Conservation (phyloP, 2,797 vertebrate species). For the Poecilia picta region DNA sequence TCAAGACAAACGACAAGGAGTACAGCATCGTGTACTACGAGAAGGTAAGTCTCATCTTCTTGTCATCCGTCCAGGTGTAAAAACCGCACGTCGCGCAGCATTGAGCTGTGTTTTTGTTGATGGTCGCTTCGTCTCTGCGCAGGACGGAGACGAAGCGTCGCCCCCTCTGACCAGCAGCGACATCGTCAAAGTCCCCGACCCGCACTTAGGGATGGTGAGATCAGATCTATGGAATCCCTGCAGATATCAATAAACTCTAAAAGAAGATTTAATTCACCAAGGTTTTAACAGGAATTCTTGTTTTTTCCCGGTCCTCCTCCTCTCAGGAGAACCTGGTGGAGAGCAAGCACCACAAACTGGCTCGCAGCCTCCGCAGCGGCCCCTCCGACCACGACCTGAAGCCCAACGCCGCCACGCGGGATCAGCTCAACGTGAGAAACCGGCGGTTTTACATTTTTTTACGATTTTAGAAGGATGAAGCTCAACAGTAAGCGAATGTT, state of each 20-base stretch:
- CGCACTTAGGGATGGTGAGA: constrained; percentile 97
- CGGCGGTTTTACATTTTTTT: accelerated
- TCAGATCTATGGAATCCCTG: neutral
- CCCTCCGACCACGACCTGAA: constrained; percentile 98
- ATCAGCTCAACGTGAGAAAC: constrained; percentile 93
- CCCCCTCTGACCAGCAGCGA: constrained; percentile 90
- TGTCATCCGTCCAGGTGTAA: neutral
- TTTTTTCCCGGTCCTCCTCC: neutral
- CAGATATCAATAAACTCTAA: neutral
- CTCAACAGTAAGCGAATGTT: neutral
- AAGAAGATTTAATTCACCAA: neutral
- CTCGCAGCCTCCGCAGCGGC: constrained; percentile 95
- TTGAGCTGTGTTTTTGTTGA: neutral
- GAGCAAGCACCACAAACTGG: constrained; percentile 98
- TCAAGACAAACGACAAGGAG: constrained; percentile 93
- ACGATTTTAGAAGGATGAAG: neutral
- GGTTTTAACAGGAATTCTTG: neutral
- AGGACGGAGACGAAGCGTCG: constrained; percentile 94
- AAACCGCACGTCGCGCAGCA: neutral
- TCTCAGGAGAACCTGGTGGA: constrained; percentile 94
- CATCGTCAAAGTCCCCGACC: constrained; percentile 97
- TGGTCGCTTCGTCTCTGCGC: constrained; percentile 14
- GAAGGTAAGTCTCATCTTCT: constrained; percentile 82
- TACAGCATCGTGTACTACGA: constrained; percentile 98
- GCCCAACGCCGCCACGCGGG: constrained; percentile 94